Evolutionary conservation across 2,797 vertebrate genomes (phyloP), one percentile per base, ranked within the genome.

Genomic region (Tarsius wallacei): DNA sequence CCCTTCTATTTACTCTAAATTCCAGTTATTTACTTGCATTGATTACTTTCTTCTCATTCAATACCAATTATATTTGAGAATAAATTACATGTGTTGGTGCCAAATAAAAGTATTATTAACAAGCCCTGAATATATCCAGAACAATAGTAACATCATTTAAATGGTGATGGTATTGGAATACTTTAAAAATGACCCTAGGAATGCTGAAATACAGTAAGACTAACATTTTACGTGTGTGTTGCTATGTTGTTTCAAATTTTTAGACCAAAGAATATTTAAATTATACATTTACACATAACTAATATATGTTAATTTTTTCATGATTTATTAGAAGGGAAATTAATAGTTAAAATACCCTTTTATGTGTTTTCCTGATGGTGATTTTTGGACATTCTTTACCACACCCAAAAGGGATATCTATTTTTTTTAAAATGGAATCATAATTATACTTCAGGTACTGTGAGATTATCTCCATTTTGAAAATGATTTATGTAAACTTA

Each of bases 31-130:
- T 42, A 42, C 42, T 42, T 42, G 31, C 24, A 24, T 81, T 68
- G 93, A 73, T 87, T 87, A 68, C 81, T 77, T 78, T 63, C 53
- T 90, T 90, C 64, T 87, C 68, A 87, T 83, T 81, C 31, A 78
- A 66, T 70, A 93, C 70, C 24, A 92, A 55, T 87, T 76, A 80
- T 66, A 95, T 87, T 84, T 90, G 57, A 93, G n/a, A 96, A 93
- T 33, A 95, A 87, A 93, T 78, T 61, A 55, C 24, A 87, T 83
- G n/a, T 24, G 31, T 74, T 51, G 12, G 36, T 83, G 24, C 26
- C 64, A 94, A 89, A 95, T 86, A 81, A 91, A 94, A 63, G 26
- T 73, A 76, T 74, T 71, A 36, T 88, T 85, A 85, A 95, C 87
- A 91, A 87, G 87, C 80, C 16, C 31, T 59, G 53, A 68, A 49